Evolutionary conservation across 2,888 invertebrate genomes (phyloP).

Genomic region (Harpagoxenus sublaevis): DNA sequence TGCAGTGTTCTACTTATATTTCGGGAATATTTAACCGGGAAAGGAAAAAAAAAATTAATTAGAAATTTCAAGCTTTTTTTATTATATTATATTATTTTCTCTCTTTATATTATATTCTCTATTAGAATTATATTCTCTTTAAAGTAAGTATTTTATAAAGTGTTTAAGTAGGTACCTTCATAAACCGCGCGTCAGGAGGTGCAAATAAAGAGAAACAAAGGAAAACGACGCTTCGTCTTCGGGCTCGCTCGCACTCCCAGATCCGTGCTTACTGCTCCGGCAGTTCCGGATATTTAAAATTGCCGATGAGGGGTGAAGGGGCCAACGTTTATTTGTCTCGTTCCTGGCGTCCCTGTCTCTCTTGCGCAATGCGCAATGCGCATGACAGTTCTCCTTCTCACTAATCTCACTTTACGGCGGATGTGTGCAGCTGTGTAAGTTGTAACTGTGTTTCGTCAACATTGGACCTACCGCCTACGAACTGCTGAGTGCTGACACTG

Average conservation of each 20-base stretch:
- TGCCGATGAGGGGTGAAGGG: neutral
- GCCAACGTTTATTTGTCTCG: neutral
- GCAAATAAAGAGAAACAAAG: neutral
- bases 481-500: too few relatives aligned
- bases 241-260: neutral
- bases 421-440: neutral
- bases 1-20: too few relatives aligned
- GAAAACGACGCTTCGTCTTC: neutral
- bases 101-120: too few relatives aligned
- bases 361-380: too few relatives aligned
- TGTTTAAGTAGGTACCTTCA: constrained; percentile 12
- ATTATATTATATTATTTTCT: too few relatives aligned
- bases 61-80: too few relatives aligned
- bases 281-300: neutral
- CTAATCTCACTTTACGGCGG: too few relatives aligned
- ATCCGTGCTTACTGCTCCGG: neutral
- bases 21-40: too few relatives aligned
- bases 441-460: neutral
- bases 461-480: neutral
- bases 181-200: neutral
- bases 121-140: too few relatives aligned
- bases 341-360: too few relatives aligned
- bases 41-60: too few relatives aligned
- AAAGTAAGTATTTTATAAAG: constrained; percentile 77
- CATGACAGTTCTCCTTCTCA: neutral